These are phyloP conservation scores for Tenthredo mesomela DNA, from an alignment of 2,888 invertebrate species.

Conservation along the genomic window DNA sequence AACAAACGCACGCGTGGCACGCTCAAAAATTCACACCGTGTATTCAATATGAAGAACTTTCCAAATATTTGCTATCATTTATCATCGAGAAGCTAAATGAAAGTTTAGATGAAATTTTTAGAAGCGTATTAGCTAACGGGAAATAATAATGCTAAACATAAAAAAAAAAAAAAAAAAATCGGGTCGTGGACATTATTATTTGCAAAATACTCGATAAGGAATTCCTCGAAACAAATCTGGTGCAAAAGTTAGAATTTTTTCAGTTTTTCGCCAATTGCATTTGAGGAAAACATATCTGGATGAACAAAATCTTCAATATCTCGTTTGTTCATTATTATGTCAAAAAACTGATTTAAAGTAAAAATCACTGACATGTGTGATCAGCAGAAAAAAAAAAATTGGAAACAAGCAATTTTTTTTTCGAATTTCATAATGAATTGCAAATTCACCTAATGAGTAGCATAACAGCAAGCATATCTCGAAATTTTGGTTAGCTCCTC, in stretches of 20 bases:
- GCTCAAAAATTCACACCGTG: slow-evolving; percentile 6
- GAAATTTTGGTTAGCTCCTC: not conserved
- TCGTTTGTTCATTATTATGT: not conserved
- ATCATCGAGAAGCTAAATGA: slow-evolving; percentile 24
- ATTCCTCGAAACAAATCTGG: not conserved
- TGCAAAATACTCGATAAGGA: not conserved
- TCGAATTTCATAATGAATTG: too few relatives aligned
- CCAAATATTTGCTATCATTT: slow-evolving; percentile 34
- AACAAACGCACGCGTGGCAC: not conserved
- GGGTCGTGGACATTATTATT: not conserved
- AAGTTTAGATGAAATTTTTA: not conserved
- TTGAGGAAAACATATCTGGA: too few relatives aligned
- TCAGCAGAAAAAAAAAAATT: too few relatives aligned
- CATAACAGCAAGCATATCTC: not conserved
- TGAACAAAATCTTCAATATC: not conserved
- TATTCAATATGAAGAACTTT: slow-evolving; percentile 25
- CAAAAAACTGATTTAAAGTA: too few relatives aligned
- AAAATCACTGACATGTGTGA: too few relatives aligned
- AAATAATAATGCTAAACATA: not conserved
- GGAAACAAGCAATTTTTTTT: too few relatives aligned
- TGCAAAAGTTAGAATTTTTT: not conserved
- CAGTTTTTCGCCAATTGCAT: not conserved
- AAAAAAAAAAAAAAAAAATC: too few relatives aligned
- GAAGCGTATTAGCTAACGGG: not conserved
- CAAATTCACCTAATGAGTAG: not conserved